Conservation (phyloP, 2,797 vertebrate species). For the Parotocinclus haroldoi region DNA sequence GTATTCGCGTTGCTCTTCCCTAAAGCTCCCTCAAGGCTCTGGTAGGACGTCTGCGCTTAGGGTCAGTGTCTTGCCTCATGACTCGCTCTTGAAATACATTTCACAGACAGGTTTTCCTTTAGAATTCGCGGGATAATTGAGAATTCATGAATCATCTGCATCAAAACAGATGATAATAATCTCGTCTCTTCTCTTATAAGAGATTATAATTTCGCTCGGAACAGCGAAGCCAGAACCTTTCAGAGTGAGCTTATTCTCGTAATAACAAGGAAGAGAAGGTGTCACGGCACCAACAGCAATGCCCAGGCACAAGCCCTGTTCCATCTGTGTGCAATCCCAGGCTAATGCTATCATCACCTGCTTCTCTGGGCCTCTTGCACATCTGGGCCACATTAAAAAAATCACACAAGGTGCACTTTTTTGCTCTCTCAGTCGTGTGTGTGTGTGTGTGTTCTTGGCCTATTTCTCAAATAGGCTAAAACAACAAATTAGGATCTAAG, state of each 20-base stretch:
- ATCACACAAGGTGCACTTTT: constrained; percentile 89
- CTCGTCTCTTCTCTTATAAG: no score
- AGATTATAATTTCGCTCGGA: no score
- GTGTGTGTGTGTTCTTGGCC: constrained; percentile 64
- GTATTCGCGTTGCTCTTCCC: no score
- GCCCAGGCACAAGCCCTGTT: constrained; percentile 80
- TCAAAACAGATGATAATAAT: no score
- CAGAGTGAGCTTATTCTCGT: not conserved
- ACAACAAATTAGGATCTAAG: constrained; percentile 74
- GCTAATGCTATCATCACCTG: constrained; percentile 96
- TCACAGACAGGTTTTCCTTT: no score
- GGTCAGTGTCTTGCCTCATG: no score
- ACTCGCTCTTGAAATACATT: no score
- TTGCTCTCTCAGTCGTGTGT: constrained; percentile 50
- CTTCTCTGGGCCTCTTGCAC: constrained; percentile 78
- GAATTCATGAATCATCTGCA: no score
- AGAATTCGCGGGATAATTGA: no score
- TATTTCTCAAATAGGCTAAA: constrained; percentile 81
- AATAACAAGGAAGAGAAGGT: constrained; percentile 23
- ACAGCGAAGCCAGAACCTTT: not conserved
- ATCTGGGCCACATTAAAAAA: constrained; percentile 89
- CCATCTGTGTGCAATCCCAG: constrained; percentile 82
- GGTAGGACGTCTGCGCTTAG: no score
- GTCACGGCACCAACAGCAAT: constrained; percentile 74
- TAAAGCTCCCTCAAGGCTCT: no score